Percentiles rank a stretch among this genome's conserved stretches.
phyloP scores from a whole-genome alignment of 2,113 vertebrate species.

The Ophiodon elongatus region DNA sequence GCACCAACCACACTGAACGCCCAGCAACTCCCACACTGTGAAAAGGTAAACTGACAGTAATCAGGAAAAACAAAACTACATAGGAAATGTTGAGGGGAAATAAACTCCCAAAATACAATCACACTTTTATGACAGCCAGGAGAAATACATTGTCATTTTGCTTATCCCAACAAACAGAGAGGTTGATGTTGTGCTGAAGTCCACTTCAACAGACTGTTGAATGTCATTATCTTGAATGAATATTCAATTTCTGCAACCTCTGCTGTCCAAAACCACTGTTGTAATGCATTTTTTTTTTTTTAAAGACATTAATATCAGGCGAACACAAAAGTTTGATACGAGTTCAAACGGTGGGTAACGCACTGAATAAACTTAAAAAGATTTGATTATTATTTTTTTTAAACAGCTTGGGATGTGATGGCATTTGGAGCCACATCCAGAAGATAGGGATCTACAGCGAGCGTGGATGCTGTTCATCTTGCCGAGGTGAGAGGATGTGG shows the following conservation, averaged over 20 bases:
- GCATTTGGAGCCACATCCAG: not conserved
- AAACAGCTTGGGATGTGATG: not conserved
- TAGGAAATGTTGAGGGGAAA: not conserved
- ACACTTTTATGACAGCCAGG: not conserved
- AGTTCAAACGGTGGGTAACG: not conserved
- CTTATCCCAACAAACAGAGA: not conserved
- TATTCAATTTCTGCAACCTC: not conserved
- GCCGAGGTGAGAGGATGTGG: not conserved
- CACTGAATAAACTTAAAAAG: not conserved
- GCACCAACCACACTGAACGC: slow-evolving; percentile 92
- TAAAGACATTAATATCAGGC: not conserved
- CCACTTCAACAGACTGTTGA: not conserved
- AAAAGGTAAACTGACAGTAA: slow-evolving; percentile 8
- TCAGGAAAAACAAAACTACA: not conserved
- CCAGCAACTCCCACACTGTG: slow-evolving; percentile 95
- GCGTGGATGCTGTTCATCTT: not conserved
- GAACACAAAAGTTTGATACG: not conserved
- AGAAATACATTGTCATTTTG: not conserved
- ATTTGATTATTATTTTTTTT: no score
- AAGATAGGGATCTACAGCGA: not conserved
- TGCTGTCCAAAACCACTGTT: not conserved
- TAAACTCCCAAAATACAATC: not conserved
- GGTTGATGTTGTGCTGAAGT: slow-evolving; percentile 7
- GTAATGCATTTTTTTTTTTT: slow-evolving; percentile 4
- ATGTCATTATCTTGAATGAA: no score